Evolutionary conservation across 1,140 invertebrate genomes (phyloP), one percentile per base, ranked within the genome.

Genomic region (Agrilus planipennis): DNA sequence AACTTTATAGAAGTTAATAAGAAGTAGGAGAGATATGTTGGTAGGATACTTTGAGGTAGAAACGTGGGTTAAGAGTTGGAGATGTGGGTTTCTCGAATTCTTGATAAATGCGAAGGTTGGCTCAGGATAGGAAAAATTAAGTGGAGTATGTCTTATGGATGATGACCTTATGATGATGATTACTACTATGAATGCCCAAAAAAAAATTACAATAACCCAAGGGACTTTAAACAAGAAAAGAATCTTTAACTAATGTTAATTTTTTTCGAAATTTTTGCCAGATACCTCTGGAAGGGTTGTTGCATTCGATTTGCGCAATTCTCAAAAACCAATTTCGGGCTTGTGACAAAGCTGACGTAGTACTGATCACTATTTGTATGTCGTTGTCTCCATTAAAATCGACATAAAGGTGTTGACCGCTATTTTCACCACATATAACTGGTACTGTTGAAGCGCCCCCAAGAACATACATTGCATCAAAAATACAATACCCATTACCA

Each of bases 371-470:
- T 7, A 86, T 73, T 15, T 73, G 76, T 16, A 84, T 81, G 1
- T 77, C 71, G 25, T 62, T 69, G 30, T 73, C 70, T 2, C 70
- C 75, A 45, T 79, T 72, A 48, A 88, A 85, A 53, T 84, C 78
- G 1, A 86, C 68, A 45, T 84, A 88, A 5, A 87, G 74, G 55
- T 88, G 85, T 58, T 87, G 81, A 6, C 81, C 84, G 0, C 71
- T 70, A 62, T 87, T 86, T 53, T 83, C 77, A 6, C 86, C 86
- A 58, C 86, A 90, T 37, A 89, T 71, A 0, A 82, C 80, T 2
- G 83, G 73, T 12, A 66, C 59, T 0, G 73, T 73, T 29, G 76
- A 70, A 6, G 68, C 62, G 1, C 74, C 77, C 4, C 82, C 83
- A 0, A 75, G 74, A 14, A 87, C 68, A 4, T 72, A 71, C 28